Evolutionary conservation across 1,140 invertebrate genomes (phyloP), one percentile per base, ranked within the genome.

Genomic region (Galleria mellonella): DNA sequence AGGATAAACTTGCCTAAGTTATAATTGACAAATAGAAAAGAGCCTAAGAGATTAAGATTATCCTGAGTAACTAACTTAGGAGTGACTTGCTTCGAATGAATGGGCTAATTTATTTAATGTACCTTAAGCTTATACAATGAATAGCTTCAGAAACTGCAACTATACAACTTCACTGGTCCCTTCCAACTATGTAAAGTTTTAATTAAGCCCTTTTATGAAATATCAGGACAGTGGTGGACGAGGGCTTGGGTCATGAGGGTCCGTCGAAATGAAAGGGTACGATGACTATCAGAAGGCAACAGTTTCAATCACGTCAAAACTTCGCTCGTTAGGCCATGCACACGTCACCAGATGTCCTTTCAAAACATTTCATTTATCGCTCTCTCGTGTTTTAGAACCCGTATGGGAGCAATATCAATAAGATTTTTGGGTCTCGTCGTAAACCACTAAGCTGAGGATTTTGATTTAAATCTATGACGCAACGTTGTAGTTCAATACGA

Each of bases 221-320:
- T 47, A 50, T 60, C 33, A 32, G 39, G 53, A 39, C 50, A 48
- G 49, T 47, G 37, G 39, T 32, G 57, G 56, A 62, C 13, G 17
- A 37, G 17, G 35, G 60, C 52, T 60, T 54, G 65, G 51, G 53
- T 55, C 41, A 38, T 42, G 49, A 49, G 62, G 62, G 62, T 71
- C 57, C 57, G 52, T 44, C 52, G 53, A 51, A 51, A 51, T 63
- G 52, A 63, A 72, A 73, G 62, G 73, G 62, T 41, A 50, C 55
- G 69, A 74, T 72, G 71, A 60, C 61, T 72, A 79, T 79, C 69
- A 53, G 54, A 52, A 47, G 55, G 60, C 43, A 41, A 53, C 55
- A 65, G 64, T 73, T 77, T 75, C 73, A 76, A 76, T 76, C 67
- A 65, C 59, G 66, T 54, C 60, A 59, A 57, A 71, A 73, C 61